Evolutionary conservation across 2,888 invertebrate species (phyloP).

Genomic region (Elegia similella): DNA sequence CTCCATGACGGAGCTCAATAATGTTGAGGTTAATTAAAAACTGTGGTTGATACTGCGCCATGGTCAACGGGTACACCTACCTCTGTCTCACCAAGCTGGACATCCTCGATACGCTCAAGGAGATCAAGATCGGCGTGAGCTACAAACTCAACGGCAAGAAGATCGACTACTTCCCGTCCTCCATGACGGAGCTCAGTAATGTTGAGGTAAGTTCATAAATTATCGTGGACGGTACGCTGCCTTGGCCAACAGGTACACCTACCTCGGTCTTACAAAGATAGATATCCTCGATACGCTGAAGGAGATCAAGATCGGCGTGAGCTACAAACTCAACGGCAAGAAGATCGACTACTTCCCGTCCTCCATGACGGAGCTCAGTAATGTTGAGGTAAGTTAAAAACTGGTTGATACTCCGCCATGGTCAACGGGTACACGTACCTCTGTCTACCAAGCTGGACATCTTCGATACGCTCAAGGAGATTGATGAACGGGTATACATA

Average conservation of each 20-base stretch:
- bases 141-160: slow-evolving; percentile 91
- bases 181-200: slow-evolving; percentile 86
- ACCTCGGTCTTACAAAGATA: slow-evolving; percentile 96
- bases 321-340: slow-evolving; percentile 91
- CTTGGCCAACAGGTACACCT: slow-evolving; percentile 97
- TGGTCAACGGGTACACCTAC: slow-evolving; percentile 97
- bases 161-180: slow-evolving; percentile 92
- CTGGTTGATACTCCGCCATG: slow-evolving; percentile 89
- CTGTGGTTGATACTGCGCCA: slow-evolving; percentile 87
- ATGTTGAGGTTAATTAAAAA: slow-evolving; percentile 80
- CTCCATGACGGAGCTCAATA: slow-evolving; percentile 87
- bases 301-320: slow-evolving; percentile 84
- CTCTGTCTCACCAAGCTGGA: slow-evolving; percentile 98
- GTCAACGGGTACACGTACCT: slow-evolving; percentile 97
- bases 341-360: too few species aligned
- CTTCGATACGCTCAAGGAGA: slow-evolving; percentile 90
- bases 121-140: slow-evolving; percentile 84
- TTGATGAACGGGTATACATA: slow-evolving; percentile 97
- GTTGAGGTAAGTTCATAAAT: slow-evolving; percentile 79
- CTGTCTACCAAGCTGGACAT: slow-evolving; percentile 98
- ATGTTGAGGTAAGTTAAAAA: slow-evolving; percentile 81
- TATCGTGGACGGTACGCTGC: slow-evolving; percentile 86
- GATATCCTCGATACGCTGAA: slow-evolving; percentile 95
- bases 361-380: slow-evolving; percentile 87
- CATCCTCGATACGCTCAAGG: slow-evolving; percentile 92